These are phyloP conservation scores for Panorpa germanica DNA, from an alignment of 2,888 invertebrate species.

Conservation along the genomic window DNA sequence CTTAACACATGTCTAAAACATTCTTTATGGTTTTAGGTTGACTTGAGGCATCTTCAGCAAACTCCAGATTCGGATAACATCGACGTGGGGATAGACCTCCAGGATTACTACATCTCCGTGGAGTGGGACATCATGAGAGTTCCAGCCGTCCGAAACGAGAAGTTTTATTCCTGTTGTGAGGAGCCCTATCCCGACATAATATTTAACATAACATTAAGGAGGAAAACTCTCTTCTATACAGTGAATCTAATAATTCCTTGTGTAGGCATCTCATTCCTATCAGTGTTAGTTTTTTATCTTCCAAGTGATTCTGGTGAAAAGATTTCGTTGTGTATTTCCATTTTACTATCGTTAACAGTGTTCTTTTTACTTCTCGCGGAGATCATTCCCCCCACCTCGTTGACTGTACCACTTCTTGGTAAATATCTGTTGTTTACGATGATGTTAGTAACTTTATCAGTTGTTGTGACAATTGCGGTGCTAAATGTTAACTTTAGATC, in stretches of 20 bases:
- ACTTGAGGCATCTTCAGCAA: constrained; percentile 74
- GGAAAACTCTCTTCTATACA: constrained; percentile 94
- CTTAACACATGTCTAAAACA: constrained; percentile 3
- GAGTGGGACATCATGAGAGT: constrained; percentile 97
- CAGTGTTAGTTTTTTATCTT: constrained; percentile 91
- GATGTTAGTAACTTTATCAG: constrained; percentile 83
- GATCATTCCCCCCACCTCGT: constrained; percentile 85
- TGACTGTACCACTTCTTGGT: constrained; percentile 79
- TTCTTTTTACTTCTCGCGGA: constrained; percentile 86
- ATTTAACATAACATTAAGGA: constrained; percentile 84
- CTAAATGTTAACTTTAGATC: constrained; percentile 85
- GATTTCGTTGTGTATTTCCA: constrained; percentile 89
- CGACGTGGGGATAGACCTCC: constrained; percentile 78
- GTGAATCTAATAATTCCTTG: constrained; percentile 95
- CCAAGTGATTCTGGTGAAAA: constrained; percentile 97
- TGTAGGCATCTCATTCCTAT: constrained; percentile 90
- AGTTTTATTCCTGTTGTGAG: constrained; percentile 91
- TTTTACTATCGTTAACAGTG: constrained; percentile 81
- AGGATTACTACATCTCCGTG: constrained; percentile 90
- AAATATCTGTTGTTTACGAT: constrained; percentile 88
- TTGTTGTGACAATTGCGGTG: constrained; percentile 85
- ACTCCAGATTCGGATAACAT: constrained; percentile 74
- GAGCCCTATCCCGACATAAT: constrained; percentile 96
- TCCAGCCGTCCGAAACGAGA: constrained; percentile 76
- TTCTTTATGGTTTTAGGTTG: constrained; percentile 43